Conservation (phyloP, 2,888 invertebrate species). For the Agrilus cyanescens region DNA sequence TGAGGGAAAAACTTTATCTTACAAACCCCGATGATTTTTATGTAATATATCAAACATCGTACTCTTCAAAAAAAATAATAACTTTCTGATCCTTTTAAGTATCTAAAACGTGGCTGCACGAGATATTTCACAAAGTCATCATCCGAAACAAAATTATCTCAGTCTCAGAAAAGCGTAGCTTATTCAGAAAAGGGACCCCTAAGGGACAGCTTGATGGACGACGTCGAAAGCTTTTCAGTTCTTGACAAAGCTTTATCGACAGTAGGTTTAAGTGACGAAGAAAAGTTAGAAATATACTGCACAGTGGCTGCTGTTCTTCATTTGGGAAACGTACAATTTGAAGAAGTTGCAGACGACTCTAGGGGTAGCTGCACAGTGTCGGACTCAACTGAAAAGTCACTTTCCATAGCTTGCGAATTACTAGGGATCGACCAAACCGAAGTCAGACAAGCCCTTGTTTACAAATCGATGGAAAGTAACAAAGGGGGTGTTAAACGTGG, state of each 20-base stretch:
- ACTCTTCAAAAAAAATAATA: neutral
- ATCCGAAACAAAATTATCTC: conserved; percentile 60
- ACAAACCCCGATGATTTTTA: conserved; percentile 77
- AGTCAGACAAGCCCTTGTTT: conserved; percentile 71
- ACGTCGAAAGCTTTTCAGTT: conserved; percentile 74
- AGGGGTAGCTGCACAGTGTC: conserved; percentile 67
- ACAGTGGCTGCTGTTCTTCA: conserved; percentile 90
- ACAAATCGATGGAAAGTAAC: conserved; percentile 91
- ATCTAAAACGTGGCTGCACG: conserved; percentile 78
- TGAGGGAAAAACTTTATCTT: conserved; percentile 60
- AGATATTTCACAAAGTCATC: conserved; percentile 71
- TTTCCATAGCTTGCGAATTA: conserved; percentile 52
- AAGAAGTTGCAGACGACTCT: conserved; percentile 81
- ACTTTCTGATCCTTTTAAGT: conserved; percentile 44
- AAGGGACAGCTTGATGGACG: conserved; percentile 84
- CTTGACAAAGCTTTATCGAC: conserved; percentile 58
- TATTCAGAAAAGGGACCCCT: conserved; percentile 65
- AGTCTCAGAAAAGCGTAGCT: conserved; percentile 56
- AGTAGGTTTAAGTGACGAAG: conserved; percentile 48
- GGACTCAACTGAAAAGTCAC: conserved; percentile 50
- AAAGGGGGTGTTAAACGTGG: conserved; percentile 89
- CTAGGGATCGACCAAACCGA: conserved; percentile 72
- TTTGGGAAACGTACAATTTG: conserved; percentile 87
- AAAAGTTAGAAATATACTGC: conserved; percentile 69
- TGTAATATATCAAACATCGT: conserved; percentile 35